A percentile compares a stretch with the other conserved stretches of the same genome.
These are phyloP conservation scores for Eretmochelys imbricata DNA, from an alignment of 2,113 vertebrate species.

Conservation along the genomic window DNA sequence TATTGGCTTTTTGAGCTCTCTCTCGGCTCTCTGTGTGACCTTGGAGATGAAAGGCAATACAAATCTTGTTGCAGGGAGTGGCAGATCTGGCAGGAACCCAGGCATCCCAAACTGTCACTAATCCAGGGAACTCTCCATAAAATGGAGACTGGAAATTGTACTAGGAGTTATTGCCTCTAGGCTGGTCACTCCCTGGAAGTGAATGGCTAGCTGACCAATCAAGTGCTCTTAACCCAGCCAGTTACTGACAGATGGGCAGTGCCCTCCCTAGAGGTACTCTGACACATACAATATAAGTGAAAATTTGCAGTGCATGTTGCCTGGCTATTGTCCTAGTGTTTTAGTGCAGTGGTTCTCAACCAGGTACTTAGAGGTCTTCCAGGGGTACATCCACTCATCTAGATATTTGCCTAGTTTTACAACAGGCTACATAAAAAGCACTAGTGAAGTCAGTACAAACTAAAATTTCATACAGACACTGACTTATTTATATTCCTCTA, in stretches of 20 bases:
- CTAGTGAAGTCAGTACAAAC: no score
- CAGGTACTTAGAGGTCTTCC: no score
- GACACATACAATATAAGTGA: not conserved
- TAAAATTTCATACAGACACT: no score
- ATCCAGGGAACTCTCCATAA: not conserved
- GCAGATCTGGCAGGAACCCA: fast-evolving
- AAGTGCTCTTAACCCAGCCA: not conserved
- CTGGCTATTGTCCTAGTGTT: not conserved
- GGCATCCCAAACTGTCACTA: not conserved
- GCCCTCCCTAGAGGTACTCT: not conserved
- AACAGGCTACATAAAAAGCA: no score
- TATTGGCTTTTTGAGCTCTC: not conserved
- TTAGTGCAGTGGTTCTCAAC: not conserved
- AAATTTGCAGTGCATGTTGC: not conserved
- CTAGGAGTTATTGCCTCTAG: not conserved
- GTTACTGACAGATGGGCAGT: not conserved
- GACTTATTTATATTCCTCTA: no score
- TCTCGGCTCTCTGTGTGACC: not conserved
- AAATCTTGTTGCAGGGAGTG: not conserved
- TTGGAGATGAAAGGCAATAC: not conserved
- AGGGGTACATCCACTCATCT: no score
- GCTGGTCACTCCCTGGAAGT: not conserved
- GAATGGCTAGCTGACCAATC: not conserved
- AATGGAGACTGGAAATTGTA: not conserved
- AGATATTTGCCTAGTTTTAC: no score